Evolutionary conservation across 2,888 invertebrate genomes (phyloP), one percentile per base, ranked within the genome.

Genomic region (Tuta absoluta): DNA sequence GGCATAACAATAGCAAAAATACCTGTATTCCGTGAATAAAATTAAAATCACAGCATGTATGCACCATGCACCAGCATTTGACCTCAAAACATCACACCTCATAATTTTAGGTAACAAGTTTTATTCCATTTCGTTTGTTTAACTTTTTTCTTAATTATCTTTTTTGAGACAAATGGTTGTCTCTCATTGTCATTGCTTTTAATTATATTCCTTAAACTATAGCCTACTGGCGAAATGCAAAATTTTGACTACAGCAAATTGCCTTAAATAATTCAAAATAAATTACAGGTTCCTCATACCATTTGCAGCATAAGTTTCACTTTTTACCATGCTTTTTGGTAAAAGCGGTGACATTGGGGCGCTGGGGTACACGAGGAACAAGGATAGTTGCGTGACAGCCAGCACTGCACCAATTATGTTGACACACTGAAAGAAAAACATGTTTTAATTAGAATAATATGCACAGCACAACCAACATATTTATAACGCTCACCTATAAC

Each of bases 331-430:
- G 73, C 71, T 77, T 76, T 83, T 85, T 62, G 71, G 62, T 56
- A 73, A 69, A n/a, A 72, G 65, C 19, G 80, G 74, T 3, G 79
- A 73, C 19, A 69, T 64, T 5, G 81, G 77, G 67, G 68, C 80
- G 37, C 79, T 92, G 23, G 96, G 96, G 82, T 95, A 97, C 71
- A 95, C 92, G 21, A 95, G 86, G 84, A 97, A 97, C 14, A 98
- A 86, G n/a, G 93, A 92, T 57, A 97, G 88, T 85, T 98, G 98
- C 72, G 94, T 91, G 51, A 94, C 83, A 2, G 96, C 95, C 62
- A 98, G 82, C n/a, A 94, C 73, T 67, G 94, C 94, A 38, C 97
- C 97, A 72, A 97, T 86, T 61, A 95, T 92, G 86, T 98, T 98
- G 49, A 97, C 96, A 71, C 95, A 89, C 96, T 96, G 89, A 74